Evolutionary conservation across 2,797 vertebrate genomes (phyloP).

Genomic region (Clarias platycephalus): DNA sequence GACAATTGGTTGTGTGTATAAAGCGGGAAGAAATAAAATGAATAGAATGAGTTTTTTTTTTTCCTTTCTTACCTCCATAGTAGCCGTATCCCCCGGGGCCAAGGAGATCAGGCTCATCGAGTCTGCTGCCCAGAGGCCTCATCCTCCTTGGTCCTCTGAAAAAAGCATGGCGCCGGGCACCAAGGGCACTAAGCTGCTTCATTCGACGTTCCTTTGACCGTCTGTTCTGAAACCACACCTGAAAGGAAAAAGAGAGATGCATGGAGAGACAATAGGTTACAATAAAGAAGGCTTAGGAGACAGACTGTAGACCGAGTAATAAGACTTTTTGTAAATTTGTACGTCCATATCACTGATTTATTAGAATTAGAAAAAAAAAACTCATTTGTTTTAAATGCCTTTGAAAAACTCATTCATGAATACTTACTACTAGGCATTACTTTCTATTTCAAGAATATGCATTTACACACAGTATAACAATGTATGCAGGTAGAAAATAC

Average conservation of each 20-base stretch:
- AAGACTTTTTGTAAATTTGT: neutral
- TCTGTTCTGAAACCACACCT: constrained; percentile 98
- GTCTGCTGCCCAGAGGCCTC: constrained; percentile 85
- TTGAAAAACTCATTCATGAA: neutral
- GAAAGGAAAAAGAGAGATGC: constrained; percentile 27
- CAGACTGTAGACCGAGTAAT: neutral
- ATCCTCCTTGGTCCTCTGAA: constrained; percentile 89
- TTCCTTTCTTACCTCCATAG: constrained; percentile 82
- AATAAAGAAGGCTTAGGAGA: neutral
- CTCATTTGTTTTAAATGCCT: neutral
- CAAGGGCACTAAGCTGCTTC: constrained; percentile 92
- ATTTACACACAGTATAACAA: neutral
- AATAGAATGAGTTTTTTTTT: neutral
- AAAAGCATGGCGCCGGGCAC: constrained; percentile 88
- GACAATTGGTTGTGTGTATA: constrained; percentile 19
- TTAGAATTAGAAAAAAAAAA: neutral
- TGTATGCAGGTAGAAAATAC: neutral
- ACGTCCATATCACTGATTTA: neutral
- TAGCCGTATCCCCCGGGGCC: constrained; percentile 87
- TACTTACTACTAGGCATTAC: neutral
- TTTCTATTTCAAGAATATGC: neutral
- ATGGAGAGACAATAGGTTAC: constrained; percentile 32
- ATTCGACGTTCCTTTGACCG: constrained; percentile 93
- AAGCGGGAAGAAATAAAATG: constrained; percentile 3
- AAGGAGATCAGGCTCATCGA: constrained; percentile 89